A percentile compares a stretch with the other conserved stretches of the same genome.
Evolutionary conservation across 1,140 invertebrate species (phyloP).

Genomic region (Venustaconcha ellipsiformis): DNA sequence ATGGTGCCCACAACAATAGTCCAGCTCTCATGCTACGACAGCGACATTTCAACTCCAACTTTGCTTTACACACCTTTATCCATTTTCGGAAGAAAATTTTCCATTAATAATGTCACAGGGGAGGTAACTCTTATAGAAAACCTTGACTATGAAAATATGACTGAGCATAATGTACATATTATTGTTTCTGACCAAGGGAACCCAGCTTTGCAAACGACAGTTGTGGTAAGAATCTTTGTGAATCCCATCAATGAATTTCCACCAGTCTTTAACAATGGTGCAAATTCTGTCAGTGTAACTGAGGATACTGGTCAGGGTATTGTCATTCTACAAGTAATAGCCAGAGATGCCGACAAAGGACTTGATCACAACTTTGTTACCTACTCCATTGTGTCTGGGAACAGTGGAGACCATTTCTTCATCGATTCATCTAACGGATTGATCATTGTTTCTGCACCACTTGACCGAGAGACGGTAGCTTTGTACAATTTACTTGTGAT

Average conservation of each 20-base stretch:
- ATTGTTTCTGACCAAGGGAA: constrained; percentile 25
- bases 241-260: constrained; percentile 38
- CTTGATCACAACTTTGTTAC: constrained; percentile 31
- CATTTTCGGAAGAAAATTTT: constrained; percentile 34
- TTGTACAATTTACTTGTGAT: constrained; percentile 31
- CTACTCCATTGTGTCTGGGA: constrained; percentile 37
- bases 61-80: constrained; percentile 25
- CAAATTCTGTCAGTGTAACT: not conserved
- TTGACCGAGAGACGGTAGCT: constrained; percentile 30
- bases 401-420: constrained; percentile 31
- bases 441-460: constrained; percentile 24
- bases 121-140: constrained; percentile 14
- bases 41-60: constrained; percentile 23
- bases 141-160: constrained; percentile 33
- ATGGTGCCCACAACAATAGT: constrained; percentile 10
- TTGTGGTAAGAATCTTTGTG: constrained; percentile 26
- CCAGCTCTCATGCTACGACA: constrained; percentile 14
- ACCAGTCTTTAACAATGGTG: constrained; percentile 3
- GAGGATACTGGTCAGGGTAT: constrained; percentile 12
- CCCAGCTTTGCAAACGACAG: constrained; percentile 5
- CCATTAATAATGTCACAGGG: constrained; percentile 21
- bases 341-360: constrained; percentile 41
- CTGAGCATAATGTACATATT: constrained; percentile 24
- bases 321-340: constrained; percentile 32
- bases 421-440: constrained; percentile 35